Percentiles rank a stretch among this genome's conserved stretches.
These are phyloP conservation scores for Oncorhynchus clarkii DNA, from an alignment of 2,113 vertebrate genomes.

Conservation along the genomic window DNA sequence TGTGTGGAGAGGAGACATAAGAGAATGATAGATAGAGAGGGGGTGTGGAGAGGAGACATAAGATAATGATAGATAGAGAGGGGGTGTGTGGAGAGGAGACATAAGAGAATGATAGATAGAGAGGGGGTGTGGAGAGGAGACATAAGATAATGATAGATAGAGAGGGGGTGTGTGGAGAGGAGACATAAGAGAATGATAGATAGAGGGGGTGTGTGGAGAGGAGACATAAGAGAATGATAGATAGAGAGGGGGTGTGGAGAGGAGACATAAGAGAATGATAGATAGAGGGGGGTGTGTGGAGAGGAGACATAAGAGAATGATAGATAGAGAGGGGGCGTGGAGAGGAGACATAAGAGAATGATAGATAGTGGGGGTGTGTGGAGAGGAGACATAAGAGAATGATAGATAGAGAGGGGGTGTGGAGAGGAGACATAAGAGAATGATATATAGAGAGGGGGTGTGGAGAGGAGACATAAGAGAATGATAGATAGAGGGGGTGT, in stretches of 20 bases:
- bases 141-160: not conserved
- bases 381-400: conserved; percentile 3
- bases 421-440: not conserved
- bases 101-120: no score
- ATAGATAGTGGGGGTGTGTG: not conserved
- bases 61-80: not conserved
- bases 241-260: not conserved
- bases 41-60: not conserved
- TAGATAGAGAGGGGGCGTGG: not conserved
- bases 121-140: not conserved
- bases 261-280: not conserved
- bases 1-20: conserved; percentile 3
- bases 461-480: not conserved
- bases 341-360: not conserved
- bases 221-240: not conserved
- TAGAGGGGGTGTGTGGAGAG: not conserved
- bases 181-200: not conserved
- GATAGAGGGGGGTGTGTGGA: not conserved
- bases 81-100: not conserved
- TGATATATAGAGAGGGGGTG: not conserved
- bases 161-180: not conserved
- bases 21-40: not conserved
- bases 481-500: no score
- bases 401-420: not conserved
- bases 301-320: not conserved